phyloP scores from a whole-genome alignment of 2,888 invertebrate genomes.

The Temnothorax rugatulus region DNA sequence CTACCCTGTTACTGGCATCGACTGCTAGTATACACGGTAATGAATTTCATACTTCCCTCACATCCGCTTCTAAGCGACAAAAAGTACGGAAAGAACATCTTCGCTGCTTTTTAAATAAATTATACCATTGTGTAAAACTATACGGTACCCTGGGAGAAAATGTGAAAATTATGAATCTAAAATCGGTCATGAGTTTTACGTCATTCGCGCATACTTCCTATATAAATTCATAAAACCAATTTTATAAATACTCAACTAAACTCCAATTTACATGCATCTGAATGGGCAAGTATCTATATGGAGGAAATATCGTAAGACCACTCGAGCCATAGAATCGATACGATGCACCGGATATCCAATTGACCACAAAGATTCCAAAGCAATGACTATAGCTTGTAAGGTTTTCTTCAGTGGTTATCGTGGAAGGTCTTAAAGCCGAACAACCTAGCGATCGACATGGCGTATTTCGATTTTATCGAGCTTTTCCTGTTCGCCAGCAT shows the following conservation, averaged over 20 bases:
- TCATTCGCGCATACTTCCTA: background rate
- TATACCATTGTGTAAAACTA: conserved; percentile 5
- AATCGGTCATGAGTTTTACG: background rate
- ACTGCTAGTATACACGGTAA: conserved; percentile 1
- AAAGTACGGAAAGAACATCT: background rate
- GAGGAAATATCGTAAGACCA: conserved; percentile 44
- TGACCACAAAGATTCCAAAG: conserved; percentile 62
- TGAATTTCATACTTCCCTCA: conserved; percentile 28
- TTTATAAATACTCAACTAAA: conserved; percentile 26
- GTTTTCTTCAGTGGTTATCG: conserved; percentile 61
- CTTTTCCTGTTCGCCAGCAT: conserved; percentile 52
- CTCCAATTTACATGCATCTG: conserved; percentile 34
- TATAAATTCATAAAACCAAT: background rate
- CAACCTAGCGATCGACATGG: conserved; percentile 57
- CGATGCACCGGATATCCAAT: conserved; percentile 63
- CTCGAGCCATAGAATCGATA: conserved; percentile 57
- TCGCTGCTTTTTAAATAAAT: conserved; percentile 3
- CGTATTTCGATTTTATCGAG: conserved; percentile 67
- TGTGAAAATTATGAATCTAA: background rate
- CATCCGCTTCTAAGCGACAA: background rate
- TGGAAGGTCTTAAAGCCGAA: conserved; percentile 65
- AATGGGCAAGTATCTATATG: conserved; percentile 21
- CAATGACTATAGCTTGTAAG: conserved; percentile 60
- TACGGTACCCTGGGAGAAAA: background rate
- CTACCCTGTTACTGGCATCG: conserved; percentile 50